Conservation (phyloP, 1,140 invertebrate genomes). For the Harlomillsia oculata region DNA sequence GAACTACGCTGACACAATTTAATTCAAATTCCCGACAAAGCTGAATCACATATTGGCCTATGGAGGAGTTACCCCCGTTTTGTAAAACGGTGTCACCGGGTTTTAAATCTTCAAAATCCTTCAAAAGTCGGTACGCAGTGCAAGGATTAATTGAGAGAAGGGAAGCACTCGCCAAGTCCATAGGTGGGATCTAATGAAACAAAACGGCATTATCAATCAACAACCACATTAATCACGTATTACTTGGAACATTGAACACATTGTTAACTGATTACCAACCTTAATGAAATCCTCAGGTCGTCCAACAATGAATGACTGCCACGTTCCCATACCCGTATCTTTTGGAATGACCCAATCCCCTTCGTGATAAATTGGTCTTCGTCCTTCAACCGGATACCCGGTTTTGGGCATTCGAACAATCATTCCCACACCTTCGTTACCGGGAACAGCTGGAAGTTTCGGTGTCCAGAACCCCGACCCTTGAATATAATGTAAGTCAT, state of each 20-base stretch:
- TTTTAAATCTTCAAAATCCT: constrained; percentile 71
- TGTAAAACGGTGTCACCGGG: constrained; percentile 82
- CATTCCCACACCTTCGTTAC: constrained; percentile 87
- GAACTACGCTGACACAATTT: constrained; percentile 74
- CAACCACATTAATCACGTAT: not conserved
- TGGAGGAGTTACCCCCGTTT: constrained; percentile 94
- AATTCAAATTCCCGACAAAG: constrained; percentile 65
- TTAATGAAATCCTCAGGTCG: constrained; percentile 54
- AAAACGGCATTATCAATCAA: constrained; percentile 1
- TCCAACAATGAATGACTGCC: constrained; percentile 65
- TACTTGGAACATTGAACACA: not conserved
- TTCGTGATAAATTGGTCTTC: constrained; percentile 41
- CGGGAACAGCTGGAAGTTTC: constrained; percentile 66
- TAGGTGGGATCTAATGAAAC: constrained; percentile 1
- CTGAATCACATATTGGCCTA: constrained; percentile 92
- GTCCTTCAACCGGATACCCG: not conserved
- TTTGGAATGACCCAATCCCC: constrained; percentile 79
- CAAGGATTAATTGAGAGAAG: constrained; percentile 87
- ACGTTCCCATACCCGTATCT: constrained; percentile 65
- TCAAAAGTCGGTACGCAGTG: constrained; percentile 93
- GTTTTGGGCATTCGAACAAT: constrained; percentile 46
- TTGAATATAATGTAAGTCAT: constrained; percentile 98
- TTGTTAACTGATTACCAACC: constrained; percentile 40
- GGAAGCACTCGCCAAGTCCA: constrained; percentile 58
- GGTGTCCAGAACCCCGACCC: constrained; percentile 82